Evolutionary conservation across 2,888 invertebrate genomes (phyloP), one percentile per base, ranked within the genome.

Genomic region (Hirtodrosophila alboralis): DNA sequence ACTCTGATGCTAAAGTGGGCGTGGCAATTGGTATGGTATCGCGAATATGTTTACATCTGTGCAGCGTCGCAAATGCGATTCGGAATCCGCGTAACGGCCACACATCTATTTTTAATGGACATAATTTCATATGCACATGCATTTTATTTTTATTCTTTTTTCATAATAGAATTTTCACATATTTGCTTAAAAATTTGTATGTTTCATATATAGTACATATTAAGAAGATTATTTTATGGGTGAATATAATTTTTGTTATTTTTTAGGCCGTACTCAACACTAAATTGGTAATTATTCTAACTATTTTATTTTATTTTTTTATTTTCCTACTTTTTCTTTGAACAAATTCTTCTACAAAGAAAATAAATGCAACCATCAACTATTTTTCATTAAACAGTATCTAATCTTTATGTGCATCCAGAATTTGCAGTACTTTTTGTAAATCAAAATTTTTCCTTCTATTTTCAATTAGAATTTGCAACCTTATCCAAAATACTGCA

Each of bases 71-170:
- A 23, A 66, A 44, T 31, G 13, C 49, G 28, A 18, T 37, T 37
- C 45, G 27, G 41, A 48, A 48, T 71, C 37, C 45, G 40, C 37
- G 60, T 23, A 60, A 66, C 64, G 56, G 67, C 78, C 79, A 38
- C 79, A 78, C 78, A 78, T 84, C 67, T 78, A 64, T 77, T 60
- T 81, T 84, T 84, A 81, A 77, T 78, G 78, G 70, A 84, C 77
- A 76, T 44, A 58, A 72, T 79, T 70, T 38, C 60, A 61, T 68
- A 53, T 64, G 56, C 60, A 60, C 51, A 44, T 43, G 47, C 36
- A 52, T 59, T 60, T 63, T 44, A 51, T 48, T 47, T 48, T 47
- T 53, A 4, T 34, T 44, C 26, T 27, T 48, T 33, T 18, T 38
- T 27, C 23, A 12, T 37, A 47, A 28, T 28, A 51, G 18, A 43